phyloP scores from a whole-genome alignment of 2,888 invertebrate species.

The Cinara cedri region DNA sequence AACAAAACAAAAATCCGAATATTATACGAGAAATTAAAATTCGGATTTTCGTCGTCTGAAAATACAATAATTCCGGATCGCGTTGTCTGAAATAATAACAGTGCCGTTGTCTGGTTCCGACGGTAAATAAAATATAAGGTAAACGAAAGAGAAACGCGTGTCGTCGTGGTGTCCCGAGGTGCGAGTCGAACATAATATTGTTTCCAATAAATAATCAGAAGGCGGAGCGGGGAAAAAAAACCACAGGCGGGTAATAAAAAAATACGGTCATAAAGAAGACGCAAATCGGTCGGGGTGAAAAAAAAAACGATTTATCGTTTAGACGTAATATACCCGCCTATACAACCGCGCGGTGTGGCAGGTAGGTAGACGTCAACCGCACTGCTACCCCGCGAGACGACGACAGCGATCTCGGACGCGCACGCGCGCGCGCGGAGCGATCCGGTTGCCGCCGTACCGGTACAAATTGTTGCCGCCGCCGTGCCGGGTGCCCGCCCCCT shows the following conservation, averaged over 20 bases:
- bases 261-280: slow-evolving; percentile 1
- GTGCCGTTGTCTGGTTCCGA: too few relatives aligned
- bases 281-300: slow-evolving; percentile 1
- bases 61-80: too few relatives aligned
- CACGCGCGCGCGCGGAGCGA: background rate
- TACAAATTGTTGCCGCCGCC: background rate
- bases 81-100: too few relatives aligned
- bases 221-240: background rate
- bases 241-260: background rate
- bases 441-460: slow-evolving; percentile 3
- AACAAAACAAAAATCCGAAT: too few relatives aligned
- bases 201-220: background rate
- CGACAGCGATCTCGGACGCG: too few relatives aligned
- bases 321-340: background rate
- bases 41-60: too few relatives aligned
- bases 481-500: background rate
- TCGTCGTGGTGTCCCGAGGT: too few relatives aligned
- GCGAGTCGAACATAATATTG: background rate
- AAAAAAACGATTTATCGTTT: background rate
- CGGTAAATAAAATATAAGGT: too few relatives aligned
- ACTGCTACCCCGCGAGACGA: too few relatives aligned
- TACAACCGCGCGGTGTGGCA: too few relatives aligned
- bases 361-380: background rate
- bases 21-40: too few relatives aligned
- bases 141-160: too few relatives aligned